Evolutionary conservation across 2,888 invertebrate genomes (phyloP), one percentile per base, ranked within the genome.

Genomic region (Drosophila neutralis): DNA sequence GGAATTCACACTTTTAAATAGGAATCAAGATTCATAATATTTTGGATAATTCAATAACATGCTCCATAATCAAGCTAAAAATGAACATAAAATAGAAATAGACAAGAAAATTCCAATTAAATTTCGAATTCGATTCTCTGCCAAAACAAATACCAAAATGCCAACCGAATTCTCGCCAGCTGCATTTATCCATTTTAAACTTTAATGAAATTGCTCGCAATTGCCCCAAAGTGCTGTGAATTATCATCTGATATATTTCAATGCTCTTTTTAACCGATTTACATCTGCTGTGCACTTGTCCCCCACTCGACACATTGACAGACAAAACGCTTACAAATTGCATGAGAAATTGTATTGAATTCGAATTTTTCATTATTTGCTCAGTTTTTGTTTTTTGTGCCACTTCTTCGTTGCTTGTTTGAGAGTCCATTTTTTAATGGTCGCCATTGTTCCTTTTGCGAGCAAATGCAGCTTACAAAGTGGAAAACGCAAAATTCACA

Each of bases 281-380:
- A 67, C 49, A 68, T 76, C 60, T 82, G 61, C 73, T 80, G 58
- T 62, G 18, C 57, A 48, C 33, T 67, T 80, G 66, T 69, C 51
- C 52, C 24, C 29, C 6, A 69, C 27, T 68, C 27, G 56, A 61
- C 64, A 15, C 24, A 66, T 42, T 40, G 49, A n/a, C n/a, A 63
- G 63, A 70, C 69, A 70, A 58, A 67, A 53, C 60, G 60, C 54
- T 57, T 62, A 60, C 71, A 68, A 89, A 87, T 89, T 77, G 57
- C 65, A 79, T 79, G 77, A 78, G 70, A 79, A 81, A 85, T 79
- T 64, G 73, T 76, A 83, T 83, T 85, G 73, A 85, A 87, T 80
- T 82, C 68, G 69, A 66, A 71, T 82, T 76, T 75, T 76, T 78
- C 81, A 83, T 83, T 76, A 86, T 78, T 76, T 81, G 38, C 29